Evolutionary conservation across 2,797 vertebrate species (phyloP).

Genomic region (Anguilla obscura): DNA sequence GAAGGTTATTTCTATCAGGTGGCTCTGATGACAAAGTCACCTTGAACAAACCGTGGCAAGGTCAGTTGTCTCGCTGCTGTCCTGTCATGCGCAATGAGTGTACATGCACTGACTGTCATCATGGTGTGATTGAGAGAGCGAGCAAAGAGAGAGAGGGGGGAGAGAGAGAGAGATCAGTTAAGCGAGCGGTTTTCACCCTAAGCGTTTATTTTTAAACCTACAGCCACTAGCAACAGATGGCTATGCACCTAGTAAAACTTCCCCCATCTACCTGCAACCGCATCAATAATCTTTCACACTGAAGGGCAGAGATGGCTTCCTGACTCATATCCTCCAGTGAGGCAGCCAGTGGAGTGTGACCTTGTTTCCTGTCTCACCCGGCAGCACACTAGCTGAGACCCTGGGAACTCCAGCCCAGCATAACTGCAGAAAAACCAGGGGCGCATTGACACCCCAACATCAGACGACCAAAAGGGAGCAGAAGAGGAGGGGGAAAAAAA

Average conservation of each 20-base stretch:
- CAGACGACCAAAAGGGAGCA: neutral
- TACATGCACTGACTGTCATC: neutral
- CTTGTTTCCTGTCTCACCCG: neutral
- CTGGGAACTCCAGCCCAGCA: neutral
- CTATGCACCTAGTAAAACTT: neutral
- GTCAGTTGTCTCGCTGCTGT: neutral
- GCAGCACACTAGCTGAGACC: no score
- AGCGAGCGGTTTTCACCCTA: neutral
- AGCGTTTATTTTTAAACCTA: neutral
- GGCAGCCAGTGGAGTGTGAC: neutral
- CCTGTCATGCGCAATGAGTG: neutral
- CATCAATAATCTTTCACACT: constrained; percentile 7
- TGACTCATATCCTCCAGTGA: neutral
- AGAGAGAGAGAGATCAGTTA: neutral
- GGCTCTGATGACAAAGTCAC: neutral
- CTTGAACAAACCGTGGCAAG: constrained; percentile 6
- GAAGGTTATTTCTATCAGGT: neutral
- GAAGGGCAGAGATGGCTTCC: neutral
- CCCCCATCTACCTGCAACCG: neutral
- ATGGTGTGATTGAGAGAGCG: neutral
- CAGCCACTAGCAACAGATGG: neutral
- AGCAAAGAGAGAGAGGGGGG: neutral
- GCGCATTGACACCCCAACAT: neutral
- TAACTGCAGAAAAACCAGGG: neutral
- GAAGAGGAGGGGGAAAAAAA: neutral